Percentiles rank a stretch among this genome's conserved stretches.
Conservation (phyloP, 2,113 vertebrate species). For the Salvelinus alpinus region DNA sequence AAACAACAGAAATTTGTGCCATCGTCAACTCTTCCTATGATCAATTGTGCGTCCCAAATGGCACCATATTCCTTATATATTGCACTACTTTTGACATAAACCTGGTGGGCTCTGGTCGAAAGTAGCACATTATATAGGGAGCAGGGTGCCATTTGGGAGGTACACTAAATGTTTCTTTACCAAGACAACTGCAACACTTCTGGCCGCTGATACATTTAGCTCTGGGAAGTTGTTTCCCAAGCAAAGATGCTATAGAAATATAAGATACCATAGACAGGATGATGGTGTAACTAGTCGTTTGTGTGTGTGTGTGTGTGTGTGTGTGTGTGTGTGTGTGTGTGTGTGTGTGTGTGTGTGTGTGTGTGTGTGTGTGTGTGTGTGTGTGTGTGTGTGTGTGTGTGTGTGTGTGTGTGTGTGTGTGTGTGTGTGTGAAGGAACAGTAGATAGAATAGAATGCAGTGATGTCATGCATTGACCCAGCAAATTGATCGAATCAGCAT, state of each 20-base stretch:
- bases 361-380: conserved; percentile 27
- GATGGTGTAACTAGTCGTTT: neutral
- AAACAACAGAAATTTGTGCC: neutral
- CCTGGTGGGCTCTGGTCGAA: no score
- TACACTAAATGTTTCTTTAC: no score
- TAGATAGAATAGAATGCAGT: conserved; percentile 44
- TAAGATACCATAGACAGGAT: no score
- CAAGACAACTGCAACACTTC: no score
- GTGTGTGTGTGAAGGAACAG: conserved; percentile 10
- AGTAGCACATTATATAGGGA: no score
- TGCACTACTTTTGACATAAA: no score
- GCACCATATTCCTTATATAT: no score
- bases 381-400: conserved; percentile 30
- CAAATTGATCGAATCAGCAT: conserved; percentile 56
- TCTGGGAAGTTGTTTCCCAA: no score
- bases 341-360: conserved; percentile 36
- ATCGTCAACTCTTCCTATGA: neutral
- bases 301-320: conserved; percentile 37
- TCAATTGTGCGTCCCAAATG: no score
- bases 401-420: conserved; percentile 34
- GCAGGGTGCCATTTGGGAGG: no score
- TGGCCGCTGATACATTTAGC: no score
- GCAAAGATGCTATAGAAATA: no score
- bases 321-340: conserved; percentile 21
- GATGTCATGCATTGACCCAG: conserved; percentile 18